Percentiles rank a stretch among this genome's conserved stretches.
phyloP scores from a whole-genome alignment of 2,888 invertebrate genomes.

The Pilophorus perplexus region DNA sequence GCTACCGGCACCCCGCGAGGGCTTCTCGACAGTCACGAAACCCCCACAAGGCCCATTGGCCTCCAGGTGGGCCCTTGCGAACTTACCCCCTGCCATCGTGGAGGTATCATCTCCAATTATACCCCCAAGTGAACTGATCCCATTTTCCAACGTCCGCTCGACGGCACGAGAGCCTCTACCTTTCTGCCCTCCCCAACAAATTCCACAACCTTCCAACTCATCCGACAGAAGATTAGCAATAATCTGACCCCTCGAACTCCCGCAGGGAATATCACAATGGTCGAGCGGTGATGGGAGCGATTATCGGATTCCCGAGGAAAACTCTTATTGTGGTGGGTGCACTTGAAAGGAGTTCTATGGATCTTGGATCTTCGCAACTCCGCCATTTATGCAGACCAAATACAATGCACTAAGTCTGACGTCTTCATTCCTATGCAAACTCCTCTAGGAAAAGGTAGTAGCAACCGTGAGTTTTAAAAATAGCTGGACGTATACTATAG shows the following conservation, averaged over 20 bases:
- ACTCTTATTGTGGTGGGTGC: too few species aligned
- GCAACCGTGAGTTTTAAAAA: too few species aligned
- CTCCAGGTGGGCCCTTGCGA: constrained; percentile 10
- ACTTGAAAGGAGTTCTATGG: too few species aligned
- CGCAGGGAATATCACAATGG: constrained; percentile 2
- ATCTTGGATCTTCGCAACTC: too few species aligned
- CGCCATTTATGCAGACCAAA: too few species aligned
- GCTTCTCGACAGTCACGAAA: too few species aligned
- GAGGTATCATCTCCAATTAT: constrained; percentile 34
- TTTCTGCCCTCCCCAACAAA: not conserved
- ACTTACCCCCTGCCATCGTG: too few species aligned
- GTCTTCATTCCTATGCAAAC: too few species aligned
- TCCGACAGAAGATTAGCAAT: constrained; percentile 8
- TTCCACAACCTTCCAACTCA: constrained; percentile 2
- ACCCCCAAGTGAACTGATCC: not conserved
- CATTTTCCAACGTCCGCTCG: not conserved
- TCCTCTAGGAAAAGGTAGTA: too few species aligned
- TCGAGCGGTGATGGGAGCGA: not conserved
- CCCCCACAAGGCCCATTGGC: too few species aligned
- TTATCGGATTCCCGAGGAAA: constrained; percentile 29
- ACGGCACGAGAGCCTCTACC: not conserved
- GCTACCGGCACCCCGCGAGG: constrained; percentile 6
- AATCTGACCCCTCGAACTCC: constrained; percentile 24
- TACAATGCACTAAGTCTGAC: too few species aligned
- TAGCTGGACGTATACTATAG: too few species aligned